Evolutionary conservation across 2,113 vertebrate species (phyloP).

Genomic region (Phaethornis superciliosus): DNA sequence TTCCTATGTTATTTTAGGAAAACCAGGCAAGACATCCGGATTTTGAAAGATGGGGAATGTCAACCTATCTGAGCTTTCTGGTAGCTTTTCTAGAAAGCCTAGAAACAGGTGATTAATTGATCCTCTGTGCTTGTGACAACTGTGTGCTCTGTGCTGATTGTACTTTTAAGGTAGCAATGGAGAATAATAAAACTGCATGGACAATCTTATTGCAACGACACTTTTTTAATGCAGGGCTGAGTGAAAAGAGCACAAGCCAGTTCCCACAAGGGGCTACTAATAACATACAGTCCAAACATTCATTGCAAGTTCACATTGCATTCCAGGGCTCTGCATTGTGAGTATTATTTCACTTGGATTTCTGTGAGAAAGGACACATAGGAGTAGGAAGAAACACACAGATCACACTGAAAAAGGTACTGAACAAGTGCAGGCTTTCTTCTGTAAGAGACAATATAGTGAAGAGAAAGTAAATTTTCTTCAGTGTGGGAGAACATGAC

Average conservation of each 20-base stretch:
- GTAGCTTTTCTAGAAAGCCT: not conserved
- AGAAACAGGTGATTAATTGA: conserved; percentile 20
- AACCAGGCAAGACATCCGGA: conserved; percentile 50
- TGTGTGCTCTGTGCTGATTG: not conserved
- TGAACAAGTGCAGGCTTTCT: not conserved
- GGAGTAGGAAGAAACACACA: not conserved
- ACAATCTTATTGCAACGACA: not conserved
- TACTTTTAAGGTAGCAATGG: not conserved
- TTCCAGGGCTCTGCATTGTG: not conserved
- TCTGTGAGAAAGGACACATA: not conserved
- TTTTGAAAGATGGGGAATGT: conserved; percentile 44
- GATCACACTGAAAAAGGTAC: not conserved
- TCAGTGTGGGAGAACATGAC: not conserved
- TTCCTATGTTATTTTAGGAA: conserved; percentile 12
- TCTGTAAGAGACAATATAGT: not conserved
- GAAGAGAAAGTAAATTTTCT: not conserved
- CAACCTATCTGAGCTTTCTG: not conserved
- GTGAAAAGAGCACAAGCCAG: not conserved
- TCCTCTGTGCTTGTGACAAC: not conserved
- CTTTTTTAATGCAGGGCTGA: not conserved
- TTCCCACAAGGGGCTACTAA: not conserved
- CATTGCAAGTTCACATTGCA: not conserved
- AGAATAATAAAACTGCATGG: conserved; percentile 49
- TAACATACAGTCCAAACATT: not conserved
- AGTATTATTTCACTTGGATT: not conserved